These are phyloP conservation scores for Adelphocoris suturalis DNA, from an alignment of 2,888 invertebrate genomes.

Conservation along the genomic window DNA sequence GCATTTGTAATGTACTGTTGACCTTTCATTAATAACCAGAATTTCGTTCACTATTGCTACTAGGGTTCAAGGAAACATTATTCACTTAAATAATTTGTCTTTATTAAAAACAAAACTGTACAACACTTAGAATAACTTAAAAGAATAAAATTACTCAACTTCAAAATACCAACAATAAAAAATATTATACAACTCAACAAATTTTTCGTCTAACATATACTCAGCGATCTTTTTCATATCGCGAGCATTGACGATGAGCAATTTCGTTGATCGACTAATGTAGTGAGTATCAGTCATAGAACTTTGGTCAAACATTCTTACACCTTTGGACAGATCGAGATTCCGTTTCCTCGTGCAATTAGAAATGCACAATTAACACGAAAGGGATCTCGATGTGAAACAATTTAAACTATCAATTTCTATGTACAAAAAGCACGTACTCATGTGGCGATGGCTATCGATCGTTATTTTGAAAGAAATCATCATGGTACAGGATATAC, in stretches of 20 bases:
- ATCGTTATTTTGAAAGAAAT: background rate
- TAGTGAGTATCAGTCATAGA: constrained; percentile 36
- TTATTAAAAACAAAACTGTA: constrained; percentile 34
- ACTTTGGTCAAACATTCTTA: background rate
- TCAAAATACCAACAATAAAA: background rate
- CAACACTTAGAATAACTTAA: constrained; percentile 1
- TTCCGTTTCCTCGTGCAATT: background rate
- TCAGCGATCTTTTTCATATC: background rate
- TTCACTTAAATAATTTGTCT: constrained; percentile 15
- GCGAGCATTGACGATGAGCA: background rate
- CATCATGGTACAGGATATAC: background rate
- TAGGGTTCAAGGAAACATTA: background rate
- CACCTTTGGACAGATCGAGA: background rate
- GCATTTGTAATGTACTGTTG: too few species aligned
- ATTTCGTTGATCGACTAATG: constrained; percentile 8
- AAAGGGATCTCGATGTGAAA: background rate
- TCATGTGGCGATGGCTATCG: background rate
- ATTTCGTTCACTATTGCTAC: too few species aligned
- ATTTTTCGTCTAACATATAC: background rate
- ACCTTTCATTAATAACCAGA: too few species aligned
- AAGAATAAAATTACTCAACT: background rate
- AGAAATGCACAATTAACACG: background rate
- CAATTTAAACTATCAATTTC: background rate
- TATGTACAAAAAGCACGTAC: background rate
- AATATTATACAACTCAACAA: constrained; percentile 11